phyloP scores from a whole-genome alignment of 2,888 invertebrate species.

The Kryphioiulus occultus region DNA sequence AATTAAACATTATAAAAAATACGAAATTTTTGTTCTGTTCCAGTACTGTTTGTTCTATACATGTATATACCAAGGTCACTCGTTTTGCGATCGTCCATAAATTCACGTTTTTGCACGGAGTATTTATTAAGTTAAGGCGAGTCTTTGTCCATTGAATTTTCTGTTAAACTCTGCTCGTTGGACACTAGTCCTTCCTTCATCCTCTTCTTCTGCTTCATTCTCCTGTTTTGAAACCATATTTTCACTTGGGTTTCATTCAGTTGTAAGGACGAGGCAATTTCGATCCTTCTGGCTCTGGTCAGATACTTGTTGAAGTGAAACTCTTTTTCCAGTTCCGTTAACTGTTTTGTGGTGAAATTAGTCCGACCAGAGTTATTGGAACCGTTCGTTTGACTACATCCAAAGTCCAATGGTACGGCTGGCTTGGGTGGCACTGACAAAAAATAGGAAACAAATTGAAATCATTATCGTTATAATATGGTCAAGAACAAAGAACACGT shows the following conservation, averaged over 20 bases:
- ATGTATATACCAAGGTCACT: not conserved
- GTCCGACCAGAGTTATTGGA: constrained; percentile 89
- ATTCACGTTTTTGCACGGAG: not conserved
- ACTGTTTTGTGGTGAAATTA: constrained; percentile 99
- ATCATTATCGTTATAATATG: not conserved
- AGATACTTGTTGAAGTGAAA: constrained; percentile 99
- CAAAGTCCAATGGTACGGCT: constrained; percentile 35
- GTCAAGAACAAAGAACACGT: too few relatives aligned
- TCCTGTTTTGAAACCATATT: constrained; percentile 98
- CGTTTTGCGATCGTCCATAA: not conserved
- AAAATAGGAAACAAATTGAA: not conserved
- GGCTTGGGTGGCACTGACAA: not conserved
- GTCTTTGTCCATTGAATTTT: constrained; percentile 40
- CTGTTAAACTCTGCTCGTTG: not conserved
- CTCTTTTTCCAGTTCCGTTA: constrained; percentile 98
- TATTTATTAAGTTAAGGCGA: constrained; percentile 43
- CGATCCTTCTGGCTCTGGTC: constrained; percentile 94
- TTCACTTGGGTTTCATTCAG: constrained; percentile 91
- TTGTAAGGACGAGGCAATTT: constrained; percentile 95
- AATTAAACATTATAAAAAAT: too few relatives aligned
- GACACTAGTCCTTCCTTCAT: constrained; percentile 80
- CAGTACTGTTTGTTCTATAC: too few relatives aligned
- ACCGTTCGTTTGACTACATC: constrained; percentile 39
- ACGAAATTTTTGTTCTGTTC: too few relatives aligned
- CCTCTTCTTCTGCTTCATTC: constrained; percentile 98